Conservation (phyloP, 2,113 vertebrate genomes). For the Galemys pyrenaicus region DNA sequence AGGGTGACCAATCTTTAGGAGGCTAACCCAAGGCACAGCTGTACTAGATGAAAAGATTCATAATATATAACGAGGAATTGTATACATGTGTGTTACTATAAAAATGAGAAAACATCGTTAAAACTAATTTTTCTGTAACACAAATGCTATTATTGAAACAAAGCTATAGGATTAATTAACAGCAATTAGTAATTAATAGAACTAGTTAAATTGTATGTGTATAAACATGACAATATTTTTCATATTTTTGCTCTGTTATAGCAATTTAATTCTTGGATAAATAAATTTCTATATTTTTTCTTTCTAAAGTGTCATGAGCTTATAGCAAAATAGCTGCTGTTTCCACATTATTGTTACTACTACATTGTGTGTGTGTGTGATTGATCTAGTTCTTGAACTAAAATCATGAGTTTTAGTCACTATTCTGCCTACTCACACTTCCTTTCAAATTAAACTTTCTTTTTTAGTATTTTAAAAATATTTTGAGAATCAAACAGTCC, state of each 20-base stretch:
- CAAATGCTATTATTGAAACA: slow-evolving; percentile 22
- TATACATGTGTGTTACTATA: neutral
- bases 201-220: neutral
- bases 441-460: no score
- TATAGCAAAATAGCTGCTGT: no score
- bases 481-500: no score
- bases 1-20: neutral
- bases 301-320: no score
- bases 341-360: no score
- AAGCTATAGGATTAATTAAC: neutral
- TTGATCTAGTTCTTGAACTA: no score
- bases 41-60: neutral
- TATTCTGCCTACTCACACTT: no score
- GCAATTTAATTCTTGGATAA: neutral
- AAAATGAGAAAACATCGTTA: neutral
- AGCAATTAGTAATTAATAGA: neutral
- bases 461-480: no score
- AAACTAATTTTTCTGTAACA: neutral
- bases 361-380: no score
- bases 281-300: no score
- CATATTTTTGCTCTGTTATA: neutral
- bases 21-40: neutral
- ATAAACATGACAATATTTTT: neutral
- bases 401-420: no score
- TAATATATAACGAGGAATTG: neutral